Conservation (phyloP, 2,888 invertebrate genomes). For the Calameuta filiformis region DNA sequence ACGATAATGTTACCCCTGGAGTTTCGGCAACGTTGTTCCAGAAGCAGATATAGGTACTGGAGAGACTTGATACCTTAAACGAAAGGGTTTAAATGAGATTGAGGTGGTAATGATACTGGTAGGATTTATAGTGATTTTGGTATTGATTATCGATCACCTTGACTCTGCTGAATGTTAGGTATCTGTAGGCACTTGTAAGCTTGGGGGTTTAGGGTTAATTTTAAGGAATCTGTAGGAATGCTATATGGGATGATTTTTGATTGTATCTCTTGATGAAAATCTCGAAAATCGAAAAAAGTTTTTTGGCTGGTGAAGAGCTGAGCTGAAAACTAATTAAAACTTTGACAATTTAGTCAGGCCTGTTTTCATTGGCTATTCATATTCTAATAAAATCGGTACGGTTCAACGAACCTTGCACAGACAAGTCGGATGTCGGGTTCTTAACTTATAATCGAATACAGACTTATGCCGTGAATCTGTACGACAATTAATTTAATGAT, state of each 20-base stretch:
- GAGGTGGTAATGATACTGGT: no score
- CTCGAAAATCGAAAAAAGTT: not conserved
- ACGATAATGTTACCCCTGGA: not conserved
- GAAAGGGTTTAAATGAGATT: no score
- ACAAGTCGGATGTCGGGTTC: not conserved
- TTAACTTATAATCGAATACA: not conserved
- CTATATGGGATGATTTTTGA: no score
- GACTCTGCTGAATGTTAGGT: not conserved
- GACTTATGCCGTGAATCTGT: not conserved
- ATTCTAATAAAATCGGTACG: conserved; percentile 2
- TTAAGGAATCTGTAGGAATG: no score
- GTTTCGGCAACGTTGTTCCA: not conserved
- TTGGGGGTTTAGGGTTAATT: no score
- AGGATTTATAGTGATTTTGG: no score
- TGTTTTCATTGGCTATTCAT: not conserved
- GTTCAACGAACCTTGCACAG: not conserved
- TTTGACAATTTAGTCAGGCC: conserved; percentile 3
- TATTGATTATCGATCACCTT: no score
- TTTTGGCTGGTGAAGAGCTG: not conserved
- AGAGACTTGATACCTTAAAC: no score
- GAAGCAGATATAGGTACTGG: no score
- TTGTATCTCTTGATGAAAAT: not conserved
- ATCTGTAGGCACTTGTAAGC: not conserved
- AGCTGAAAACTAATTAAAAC: conserved; percentile 8
- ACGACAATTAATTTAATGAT: not conserved